Evolutionary conservation across 2,888 invertebrate genomes (phyloP).

Genomic region (Lasioglossum marginatum): DNA sequence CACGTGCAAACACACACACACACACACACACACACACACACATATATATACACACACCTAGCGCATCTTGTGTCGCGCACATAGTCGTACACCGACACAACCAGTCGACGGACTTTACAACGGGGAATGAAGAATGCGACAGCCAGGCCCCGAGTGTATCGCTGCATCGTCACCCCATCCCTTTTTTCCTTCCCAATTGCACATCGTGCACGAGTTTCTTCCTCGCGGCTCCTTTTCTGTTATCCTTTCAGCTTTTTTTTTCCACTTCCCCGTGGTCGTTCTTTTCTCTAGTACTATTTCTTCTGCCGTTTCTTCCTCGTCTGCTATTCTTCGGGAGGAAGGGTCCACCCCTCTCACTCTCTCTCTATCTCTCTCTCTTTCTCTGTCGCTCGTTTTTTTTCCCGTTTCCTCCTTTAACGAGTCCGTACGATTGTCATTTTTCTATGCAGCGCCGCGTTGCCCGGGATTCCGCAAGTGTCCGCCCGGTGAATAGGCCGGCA

Average conservation of each 20-base stretch:
- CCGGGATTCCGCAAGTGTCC: constrained; percentile 24
- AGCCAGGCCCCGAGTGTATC: constrained; percentile 21
- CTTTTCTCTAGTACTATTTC: neutral
- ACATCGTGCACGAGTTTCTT: constrained; percentile 13
- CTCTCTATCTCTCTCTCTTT: neutral
- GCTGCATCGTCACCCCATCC: neutral
- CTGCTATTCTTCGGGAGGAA: neutral
- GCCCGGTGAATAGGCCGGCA: constrained; percentile 48
- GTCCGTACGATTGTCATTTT: constrained; percentile 57
- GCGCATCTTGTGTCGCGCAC: neutral
- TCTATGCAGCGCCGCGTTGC: constrained; percentile 37
- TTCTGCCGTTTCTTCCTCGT: neutral
- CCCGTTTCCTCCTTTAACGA: constrained; percentile 9
- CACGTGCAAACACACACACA: neutral
- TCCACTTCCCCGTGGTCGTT: neutral
- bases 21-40: neutral
- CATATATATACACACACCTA: too few species aligned
- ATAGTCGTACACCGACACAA: neutral
- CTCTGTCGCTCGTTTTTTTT: neutral
- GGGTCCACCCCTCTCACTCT: neutral
- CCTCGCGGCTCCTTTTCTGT: neutral
- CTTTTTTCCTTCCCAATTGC: constrained; percentile 11
- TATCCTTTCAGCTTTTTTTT: constrained; percentile 5
- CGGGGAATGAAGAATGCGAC: constrained; percentile 47
- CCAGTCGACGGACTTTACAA: constrained; percentile 20